Conservation (phyloP, 2,113 vertebrate species). For the Tupaia chinensis region DNA sequence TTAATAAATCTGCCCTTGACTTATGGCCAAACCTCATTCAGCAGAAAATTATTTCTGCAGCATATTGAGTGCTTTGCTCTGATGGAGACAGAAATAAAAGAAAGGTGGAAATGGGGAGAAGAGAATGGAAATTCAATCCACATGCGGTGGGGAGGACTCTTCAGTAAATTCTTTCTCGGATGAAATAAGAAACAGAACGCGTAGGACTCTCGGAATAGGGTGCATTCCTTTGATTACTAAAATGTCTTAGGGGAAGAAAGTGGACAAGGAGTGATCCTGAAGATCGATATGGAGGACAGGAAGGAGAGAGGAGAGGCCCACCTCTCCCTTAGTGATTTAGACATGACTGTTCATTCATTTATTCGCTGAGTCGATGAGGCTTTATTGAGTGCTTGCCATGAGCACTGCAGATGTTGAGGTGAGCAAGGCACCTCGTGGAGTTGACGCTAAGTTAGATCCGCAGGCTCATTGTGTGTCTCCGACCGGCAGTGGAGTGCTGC, state of each 20-base stretch:
- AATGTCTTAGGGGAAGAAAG: constrained; percentile 48
- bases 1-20: constrained; percentile 83
- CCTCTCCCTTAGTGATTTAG: background rate
- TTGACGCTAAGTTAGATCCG: background rate
- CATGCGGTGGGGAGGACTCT: constrained; percentile 64
- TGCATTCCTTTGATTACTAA: constrained; percentile 68
- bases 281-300: background rate
- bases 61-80: constrained; percentile 71
- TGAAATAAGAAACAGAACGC: constrained; percentile 80
- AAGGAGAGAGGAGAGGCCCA: background rate
- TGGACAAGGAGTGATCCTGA: background rate
- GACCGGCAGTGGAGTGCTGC: background rate
- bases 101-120: constrained; percentile 77
- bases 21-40: constrained; percentile 77
- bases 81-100: constrained; percentile 78
- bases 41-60: constrained; percentile 82
- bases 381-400: background rate
- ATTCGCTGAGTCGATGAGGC: background rate
- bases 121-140: constrained; percentile 81
- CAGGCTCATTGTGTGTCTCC: background rate
- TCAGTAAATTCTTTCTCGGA: constrained; percentile 64
- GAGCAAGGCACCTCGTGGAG: background rate
- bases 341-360: background rate
- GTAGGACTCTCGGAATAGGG: constrained; percentile 41
- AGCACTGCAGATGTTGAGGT: background rate